A percentile compares a stretch with the other conserved stretches of the same genome.
These are phyloP conservation scores for Odontophorus gujanensis DNA, from an alignment of 2,113 vertebrate genomes.

Conservation along the genomic window DNA sequence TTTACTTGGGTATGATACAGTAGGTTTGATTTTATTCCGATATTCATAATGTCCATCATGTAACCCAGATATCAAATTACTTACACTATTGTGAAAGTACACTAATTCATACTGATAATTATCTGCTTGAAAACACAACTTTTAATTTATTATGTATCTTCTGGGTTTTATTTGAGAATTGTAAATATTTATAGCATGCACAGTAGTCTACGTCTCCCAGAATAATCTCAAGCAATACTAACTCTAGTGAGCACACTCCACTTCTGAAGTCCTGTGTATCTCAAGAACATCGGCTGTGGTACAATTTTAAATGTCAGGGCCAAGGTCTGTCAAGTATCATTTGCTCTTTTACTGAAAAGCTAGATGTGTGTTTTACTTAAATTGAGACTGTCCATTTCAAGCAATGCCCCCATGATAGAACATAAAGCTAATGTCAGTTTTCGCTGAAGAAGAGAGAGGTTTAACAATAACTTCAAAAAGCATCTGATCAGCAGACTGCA, in stretches of 20 bases:
- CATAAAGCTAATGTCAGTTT: constrained; percentile 46
- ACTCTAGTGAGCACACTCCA: background rate
- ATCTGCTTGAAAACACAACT: background rate
- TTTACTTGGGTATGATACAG: background rate
- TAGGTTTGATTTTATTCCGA: background rate
- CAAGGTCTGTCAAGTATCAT: constrained; percentile 61
- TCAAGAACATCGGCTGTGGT: constrained; percentile 38
- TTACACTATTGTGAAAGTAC: background rate
- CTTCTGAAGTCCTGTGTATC: background rate
- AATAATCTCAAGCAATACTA: background rate
- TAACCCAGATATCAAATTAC: background rate
- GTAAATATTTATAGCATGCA: background rate
- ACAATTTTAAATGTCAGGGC: constrained; percentile 63
- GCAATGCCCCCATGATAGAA: background rate
- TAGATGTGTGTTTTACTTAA: constrained; percentile 52
- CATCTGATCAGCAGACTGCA: constrained; percentile 67
- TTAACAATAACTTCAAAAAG: constrained; percentile 60
- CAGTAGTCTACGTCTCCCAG: background rate
- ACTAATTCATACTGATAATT: background rate
- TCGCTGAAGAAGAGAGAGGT: constrained; percentile 44
- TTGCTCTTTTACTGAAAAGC: constrained; percentile 67
- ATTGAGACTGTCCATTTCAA: constrained; percentile 64
- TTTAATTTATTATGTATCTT: background rate
- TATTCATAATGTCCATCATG: background rate
- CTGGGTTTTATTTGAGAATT: background rate